Evolutionary conservation across 2,888 invertebrate species (phyloP), one percentile per base, ranked within the genome.

Genomic region (Chelonus formosanus): DNA sequence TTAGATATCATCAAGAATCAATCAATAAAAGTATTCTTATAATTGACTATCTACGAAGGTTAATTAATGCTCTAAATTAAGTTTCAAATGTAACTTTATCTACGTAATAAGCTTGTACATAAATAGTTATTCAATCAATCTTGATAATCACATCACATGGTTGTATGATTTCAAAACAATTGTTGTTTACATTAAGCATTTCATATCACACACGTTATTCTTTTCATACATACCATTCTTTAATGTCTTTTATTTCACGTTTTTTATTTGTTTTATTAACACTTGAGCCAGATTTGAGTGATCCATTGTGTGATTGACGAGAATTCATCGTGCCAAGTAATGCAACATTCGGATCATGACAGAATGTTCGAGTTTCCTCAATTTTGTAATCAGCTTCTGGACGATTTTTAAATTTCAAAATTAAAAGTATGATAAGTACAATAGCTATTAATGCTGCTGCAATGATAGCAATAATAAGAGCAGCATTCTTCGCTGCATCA

Each of bases 301-400:
- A 74, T 36, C 81, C 81, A 71, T 83, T 78, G 75, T 86, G 86
- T 68, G 85, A 81, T 72, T 87, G 86, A 56, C 84, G 85, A 65
- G 74, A 85, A 71, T 82, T 85, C 57, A 84, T 84, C 62, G 90
- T 90, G 43, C 90, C 90, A 65, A 94, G 85, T 44, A 93, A 85
- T 3, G 93, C 93, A 0, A 93, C 92, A 78, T 91, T 92, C 50
- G 93, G 93, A 60, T 93, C 92, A 80, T 92, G 92, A 76, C 90
- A 90, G 83, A 91, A 91, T 67, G 88, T 90, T 68, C 89, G 90
- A 79, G 91, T 92, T 75, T 96, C 94, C 78, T 97, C 96, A 68
- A 96, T 93, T 85, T 97, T 97, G 84, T 96, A 97, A 63, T 92
- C 92, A n/a, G 92, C 91, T 82, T 96, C 95, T 60, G 94, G 91